Conservation (phyloP, 1,140 invertebrate species). For the Thaumetopoea pityocampa region DNA sequence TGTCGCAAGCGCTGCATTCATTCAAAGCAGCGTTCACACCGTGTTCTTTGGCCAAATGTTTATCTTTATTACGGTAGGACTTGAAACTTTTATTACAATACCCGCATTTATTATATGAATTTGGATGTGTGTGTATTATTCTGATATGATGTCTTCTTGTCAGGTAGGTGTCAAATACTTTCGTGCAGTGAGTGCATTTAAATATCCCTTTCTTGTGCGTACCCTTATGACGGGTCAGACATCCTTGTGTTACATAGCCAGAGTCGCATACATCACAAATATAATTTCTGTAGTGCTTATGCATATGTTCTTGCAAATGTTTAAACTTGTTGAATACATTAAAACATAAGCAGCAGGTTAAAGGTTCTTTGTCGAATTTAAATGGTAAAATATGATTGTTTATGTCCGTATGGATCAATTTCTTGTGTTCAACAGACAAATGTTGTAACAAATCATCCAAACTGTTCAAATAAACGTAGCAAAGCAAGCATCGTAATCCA, state of each 20-base stretch:
- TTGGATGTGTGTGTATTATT: constrained; percentile 27
- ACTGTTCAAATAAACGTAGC: constrained; percentile 14
- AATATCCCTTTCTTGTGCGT: constrained; percentile 36
- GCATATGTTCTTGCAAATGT: constrained; percentile 46
- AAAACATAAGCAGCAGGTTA: constrained; percentile 27
- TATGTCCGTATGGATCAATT: constrained; percentile 21
- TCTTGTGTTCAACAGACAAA: constrained; percentile 18
- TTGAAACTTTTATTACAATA: constrained; percentile 42
- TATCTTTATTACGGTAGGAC: constrained; percentile 31
- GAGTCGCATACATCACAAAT: constrained; percentile 41
- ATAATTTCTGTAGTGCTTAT: constrained; percentile 47
- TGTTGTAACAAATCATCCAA: constrained; percentile 25
- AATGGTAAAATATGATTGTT: constrained; percentile 31
- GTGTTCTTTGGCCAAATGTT: constrained; percentile 40
- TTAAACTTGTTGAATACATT: constrained; percentile 41
- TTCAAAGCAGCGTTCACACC: constrained; percentile 29
- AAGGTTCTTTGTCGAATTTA: constrained; percentile 25
- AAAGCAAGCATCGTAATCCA: constrained; percentile 29
- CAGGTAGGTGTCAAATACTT: constrained; percentile 33
- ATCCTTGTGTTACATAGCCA: constrained; percentile 33
- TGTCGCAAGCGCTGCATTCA: constrained; percentile 46
- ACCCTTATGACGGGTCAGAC: constrained; percentile 27
- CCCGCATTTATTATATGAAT: constrained; percentile 37
- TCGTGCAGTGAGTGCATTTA: constrained; percentile 34
- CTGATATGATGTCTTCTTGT: constrained; percentile 39